Percentiles rank a stretch among this genome's conserved stretches.
These are phyloP conservation scores for Trichoplusia ni DNA, from an alignment of 1,140 invertebrate genomes.

Conservation along the genomic window DNA sequence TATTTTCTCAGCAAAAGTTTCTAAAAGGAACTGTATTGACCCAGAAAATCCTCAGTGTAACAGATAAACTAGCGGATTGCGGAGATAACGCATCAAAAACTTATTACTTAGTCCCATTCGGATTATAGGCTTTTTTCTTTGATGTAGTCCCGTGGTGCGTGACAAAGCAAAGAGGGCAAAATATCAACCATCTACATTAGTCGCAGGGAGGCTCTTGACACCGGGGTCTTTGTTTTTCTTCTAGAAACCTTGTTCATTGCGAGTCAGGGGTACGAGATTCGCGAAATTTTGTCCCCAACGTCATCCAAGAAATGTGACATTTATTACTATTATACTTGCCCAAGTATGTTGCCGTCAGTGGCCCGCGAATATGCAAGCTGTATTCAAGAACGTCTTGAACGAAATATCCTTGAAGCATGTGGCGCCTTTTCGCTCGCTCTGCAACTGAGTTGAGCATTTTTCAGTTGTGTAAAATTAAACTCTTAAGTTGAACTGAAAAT, in stretches of 20 bases:
- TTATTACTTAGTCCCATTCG: conserved; percentile 49
- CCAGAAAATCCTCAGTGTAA: conserved; percentile 21
- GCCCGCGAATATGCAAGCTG: conserved; percentile 13
- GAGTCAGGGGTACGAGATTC: not conserved
- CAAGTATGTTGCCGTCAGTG: not conserved
- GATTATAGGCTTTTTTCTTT: conserved; percentile 52
- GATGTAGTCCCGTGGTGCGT: conserved; percentile 32
- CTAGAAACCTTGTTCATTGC: not conserved
- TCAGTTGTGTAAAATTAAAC: conserved; percentile 16
- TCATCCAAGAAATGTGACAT: conserved; percentile 25
- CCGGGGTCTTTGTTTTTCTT: conserved; percentile 20
- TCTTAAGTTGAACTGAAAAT: conserved; percentile 10
- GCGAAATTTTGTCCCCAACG: conserved; percentile 3
- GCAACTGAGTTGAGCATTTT: conserved; percentile 21
- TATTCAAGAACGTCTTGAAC: conserved; percentile 26
- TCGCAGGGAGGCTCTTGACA: not conserved
- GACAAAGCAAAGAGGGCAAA: conserved; percentile 33
- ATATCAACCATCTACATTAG: conserved; percentile 35
- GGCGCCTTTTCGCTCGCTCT: conserved; percentile 16
- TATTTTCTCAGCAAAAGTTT: conserved; percentile 13
- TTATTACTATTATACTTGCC: conserved; percentile 18
- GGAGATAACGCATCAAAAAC: conserved; percentile 38
- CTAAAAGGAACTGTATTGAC: conserved; percentile 4
- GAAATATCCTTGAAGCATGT: conserved; percentile 26
- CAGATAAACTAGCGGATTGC: conserved; percentile 28